A percentile compares a stretch with the other conserved stretches of the same genome.
Conservation (phyloP, 53 echinoderm and acorn worm species). For the Luidia sarsii region DNA sequence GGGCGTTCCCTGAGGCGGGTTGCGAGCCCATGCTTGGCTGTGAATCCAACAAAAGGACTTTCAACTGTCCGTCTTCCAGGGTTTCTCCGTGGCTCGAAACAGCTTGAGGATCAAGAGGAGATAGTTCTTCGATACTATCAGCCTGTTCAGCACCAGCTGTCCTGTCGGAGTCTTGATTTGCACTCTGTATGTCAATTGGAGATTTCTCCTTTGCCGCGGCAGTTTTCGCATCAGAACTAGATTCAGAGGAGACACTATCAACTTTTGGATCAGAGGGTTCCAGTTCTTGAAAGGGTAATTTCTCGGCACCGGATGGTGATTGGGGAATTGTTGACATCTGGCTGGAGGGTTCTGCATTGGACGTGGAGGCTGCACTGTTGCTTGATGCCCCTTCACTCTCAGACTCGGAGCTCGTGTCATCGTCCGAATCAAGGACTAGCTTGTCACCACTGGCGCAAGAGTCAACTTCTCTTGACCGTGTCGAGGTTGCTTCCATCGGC, state of each 20-base stretch:
- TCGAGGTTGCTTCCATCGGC: too few species aligned
- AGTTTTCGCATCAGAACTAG: background rate
- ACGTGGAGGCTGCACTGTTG: background rate
- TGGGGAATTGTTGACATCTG: background rate
- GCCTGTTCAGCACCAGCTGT: background rate
- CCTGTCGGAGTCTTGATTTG: background rate
- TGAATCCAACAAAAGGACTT: too few species aligned
- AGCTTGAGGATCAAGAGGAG: background rate
- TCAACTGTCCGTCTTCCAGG: too few species aligned
- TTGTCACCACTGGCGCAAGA: too few species aligned
- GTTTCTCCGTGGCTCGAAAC: too few species aligned
- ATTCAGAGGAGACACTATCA: background rate
- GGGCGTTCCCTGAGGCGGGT: too few species aligned
- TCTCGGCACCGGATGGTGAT: background rate
- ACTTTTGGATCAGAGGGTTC: background rate
- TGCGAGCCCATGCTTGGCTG: too few species aligned
- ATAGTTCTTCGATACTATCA: background rate
- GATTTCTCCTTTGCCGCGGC: background rate
- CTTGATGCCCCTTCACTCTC: slow-evolving; percentile 3
- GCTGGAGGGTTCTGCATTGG: background rate
- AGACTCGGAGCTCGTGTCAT: slow-evolving; percentile 10
- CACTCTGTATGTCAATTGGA: background rate
- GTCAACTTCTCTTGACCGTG: too few species aligned
- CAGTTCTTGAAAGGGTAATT: background rate
- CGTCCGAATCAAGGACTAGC: slow-evolving; percentile 14